Evolutionary conservation across 2,797 vertebrate genomes (phyloP).

Genomic region (Gymnopithys bicolor): DNA sequence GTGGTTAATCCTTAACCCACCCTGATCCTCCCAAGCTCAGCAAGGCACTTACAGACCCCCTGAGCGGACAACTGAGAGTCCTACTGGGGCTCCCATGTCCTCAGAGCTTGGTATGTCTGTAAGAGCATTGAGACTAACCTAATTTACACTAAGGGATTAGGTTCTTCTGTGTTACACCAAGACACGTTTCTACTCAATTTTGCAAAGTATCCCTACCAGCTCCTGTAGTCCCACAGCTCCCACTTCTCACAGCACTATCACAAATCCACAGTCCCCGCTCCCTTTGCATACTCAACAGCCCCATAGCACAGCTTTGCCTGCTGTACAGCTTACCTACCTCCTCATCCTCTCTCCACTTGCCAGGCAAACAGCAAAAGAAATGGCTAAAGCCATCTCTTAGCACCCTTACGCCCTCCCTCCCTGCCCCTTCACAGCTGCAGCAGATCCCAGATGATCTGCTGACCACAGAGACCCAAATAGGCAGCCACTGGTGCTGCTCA

Average conservation of each 20-base stretch:
- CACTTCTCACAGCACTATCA: not conserved
- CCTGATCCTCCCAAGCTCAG: slow-evolving; percentile 20
- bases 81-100: not conserved
- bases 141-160: not conserved
- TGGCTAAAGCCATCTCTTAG: not conserved
- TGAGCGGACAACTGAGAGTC: not conserved
- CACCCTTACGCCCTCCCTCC: not conserved
- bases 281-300: not conserved
- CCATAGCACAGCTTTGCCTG: not conserved
- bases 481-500: slow-evolving; percentile 52
- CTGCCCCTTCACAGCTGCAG: slow-evolving; percentile 30
- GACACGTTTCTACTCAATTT: not conserved
- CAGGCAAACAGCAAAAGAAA: not conserved
- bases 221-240: not conserved
- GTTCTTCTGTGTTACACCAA: not conserved
- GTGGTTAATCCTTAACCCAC: slow-evolving; percentile 21
- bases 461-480: slow-evolving; percentile 52
- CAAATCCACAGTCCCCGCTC: not conserved
- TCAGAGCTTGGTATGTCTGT: not conserved
- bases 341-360: not conserved
- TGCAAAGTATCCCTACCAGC: not conserved
- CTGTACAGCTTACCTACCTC: not conserved
- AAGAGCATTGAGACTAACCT: not conserved
- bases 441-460: slow-evolving; percentile 58
- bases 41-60: not conserved